These are phyloP conservation scores for Toxotes lorentzi DNA, from an alignment of 2,797 vertebrate species.

Conservation along the genomic window DNA sequence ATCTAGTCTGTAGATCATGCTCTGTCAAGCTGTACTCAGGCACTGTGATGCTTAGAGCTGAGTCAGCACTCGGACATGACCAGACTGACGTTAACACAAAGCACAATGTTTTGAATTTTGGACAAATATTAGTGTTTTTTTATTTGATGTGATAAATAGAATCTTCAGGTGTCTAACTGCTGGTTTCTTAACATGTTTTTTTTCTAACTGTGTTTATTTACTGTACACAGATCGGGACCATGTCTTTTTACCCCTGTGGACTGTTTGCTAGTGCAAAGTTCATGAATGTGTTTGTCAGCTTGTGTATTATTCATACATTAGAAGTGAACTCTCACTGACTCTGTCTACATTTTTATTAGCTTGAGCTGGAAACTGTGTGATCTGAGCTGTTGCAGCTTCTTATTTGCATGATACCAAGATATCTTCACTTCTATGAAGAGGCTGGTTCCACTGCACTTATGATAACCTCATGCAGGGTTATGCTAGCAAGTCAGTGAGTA, in stretches of 20 bases:
- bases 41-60: not conserved
- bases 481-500: not conserved
- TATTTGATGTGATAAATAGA: not conserved
- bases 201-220: not conserved
- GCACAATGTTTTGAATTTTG: not conserved
- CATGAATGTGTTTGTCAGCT: not conserved
- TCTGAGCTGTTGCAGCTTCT: not conserved
- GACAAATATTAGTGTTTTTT: not conserved
- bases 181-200: not conserved
- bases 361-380: constrained; percentile 6
- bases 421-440: not conserved
- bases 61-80: not conserved
- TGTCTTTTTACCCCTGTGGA: not conserved
- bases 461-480: constrained; percentile 20
- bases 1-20: not conserved
- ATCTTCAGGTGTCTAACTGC: no score
- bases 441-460: not conserved
- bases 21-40: no score
- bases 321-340: constrained; percentile 21
- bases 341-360: not conserved
- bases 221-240: not conserved
- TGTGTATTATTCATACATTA: constrained; percentile 22
- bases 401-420: not conserved
- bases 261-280: constrained; percentile 1
- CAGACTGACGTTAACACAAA: no score